Percentiles rank a stretch among this genome's conserved stretches.
Evolutionary conservation across 2,797 vertebrate genomes (phyloP).

Genomic region (Schizopygopsis pylzovi): DNA sequence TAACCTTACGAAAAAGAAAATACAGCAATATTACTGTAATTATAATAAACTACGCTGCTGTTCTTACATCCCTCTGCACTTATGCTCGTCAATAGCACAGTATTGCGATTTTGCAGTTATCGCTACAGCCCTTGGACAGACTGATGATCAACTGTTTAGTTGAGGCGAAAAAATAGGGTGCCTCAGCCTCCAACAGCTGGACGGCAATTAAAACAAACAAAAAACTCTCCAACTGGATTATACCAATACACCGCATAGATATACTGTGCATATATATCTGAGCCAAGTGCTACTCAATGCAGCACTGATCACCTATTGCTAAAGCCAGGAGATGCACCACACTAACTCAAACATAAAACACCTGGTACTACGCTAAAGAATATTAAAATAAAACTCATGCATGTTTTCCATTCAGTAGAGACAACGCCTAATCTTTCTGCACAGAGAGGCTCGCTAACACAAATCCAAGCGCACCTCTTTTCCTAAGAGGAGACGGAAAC

Average conservation of each 20-base stretch:
- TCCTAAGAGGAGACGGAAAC: constrained; percentile 55
- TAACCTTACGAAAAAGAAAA: no score
- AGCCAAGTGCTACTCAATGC: neutral
- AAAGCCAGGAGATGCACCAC: neutral
- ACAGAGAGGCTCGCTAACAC: constrained; percentile 53
- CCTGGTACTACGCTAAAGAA: constrained; percentile 22
- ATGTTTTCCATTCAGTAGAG: constrained; percentile 47
- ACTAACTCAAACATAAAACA: constrained; percentile 23
- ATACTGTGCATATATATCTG: neutral
- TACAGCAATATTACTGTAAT: no score
- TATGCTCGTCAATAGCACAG: no score
- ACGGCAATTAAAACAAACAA: neutral
- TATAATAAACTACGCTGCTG: no score
- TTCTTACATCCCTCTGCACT: no score
- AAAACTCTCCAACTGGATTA: neutral
- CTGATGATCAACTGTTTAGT: neutral
- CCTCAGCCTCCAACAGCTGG: neutral
- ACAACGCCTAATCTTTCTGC: constrained; percentile 49
- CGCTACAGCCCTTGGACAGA: neutral
- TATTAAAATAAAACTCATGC: constrained; percentile 40
- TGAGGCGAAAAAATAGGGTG: neutral
- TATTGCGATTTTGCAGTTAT: no score
- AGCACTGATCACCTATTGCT: neutral
- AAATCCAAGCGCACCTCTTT: constrained; percentile 56
- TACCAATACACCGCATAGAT: neutral